A percentile compares a stretch with the other conserved stretches of the same genome.
Evolutionary conservation across 2,888 invertebrate genomes (phyloP).

Genomic region (Cephus runcator): DNA sequence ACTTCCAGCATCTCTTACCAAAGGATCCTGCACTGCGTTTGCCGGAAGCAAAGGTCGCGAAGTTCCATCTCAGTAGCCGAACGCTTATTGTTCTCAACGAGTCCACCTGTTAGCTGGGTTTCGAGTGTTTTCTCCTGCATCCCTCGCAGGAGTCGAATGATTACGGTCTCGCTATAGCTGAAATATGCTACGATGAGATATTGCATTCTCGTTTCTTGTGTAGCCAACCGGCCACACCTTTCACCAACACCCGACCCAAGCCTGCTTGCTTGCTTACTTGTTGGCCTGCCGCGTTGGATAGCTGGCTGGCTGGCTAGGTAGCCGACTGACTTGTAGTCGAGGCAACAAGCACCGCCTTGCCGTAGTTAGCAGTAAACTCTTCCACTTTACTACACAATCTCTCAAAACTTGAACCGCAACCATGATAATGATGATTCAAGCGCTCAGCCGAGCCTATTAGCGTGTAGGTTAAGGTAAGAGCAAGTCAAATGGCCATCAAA

Average conservation of each 20-base stretch:
- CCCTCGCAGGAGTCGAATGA: not conserved
- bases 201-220: conserved; percentile 60
- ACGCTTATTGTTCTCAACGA: not conserved
- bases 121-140: not conserved
- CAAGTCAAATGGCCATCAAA: not conserved
- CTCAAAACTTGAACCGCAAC: not conserved
- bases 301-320: conserved; percentile 1
- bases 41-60: not conserved
- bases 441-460: not conserved
- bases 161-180: conserved; percentile 1
- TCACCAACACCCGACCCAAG: conserved; percentile 56
- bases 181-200: conserved; percentile 40
- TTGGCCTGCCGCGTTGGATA: not conserved
- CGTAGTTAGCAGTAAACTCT: conserved; percentile 7
- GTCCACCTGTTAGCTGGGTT: not conserved
- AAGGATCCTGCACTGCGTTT: not conserved
- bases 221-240: conserved; percentile 59
- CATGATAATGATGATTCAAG: not conserved
- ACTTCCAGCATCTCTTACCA: not conserved
- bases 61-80: not conserved
- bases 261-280: conserved; percentile 7
- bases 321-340: conserved; percentile 8
- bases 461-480: not conserved
- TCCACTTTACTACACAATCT: not conserved
- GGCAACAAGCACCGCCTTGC: not conserved